phyloP scores from a whole-genome alignment of 1,140 invertebrate genomes.

The Daktulosphaira vitifoliae region DNA sequence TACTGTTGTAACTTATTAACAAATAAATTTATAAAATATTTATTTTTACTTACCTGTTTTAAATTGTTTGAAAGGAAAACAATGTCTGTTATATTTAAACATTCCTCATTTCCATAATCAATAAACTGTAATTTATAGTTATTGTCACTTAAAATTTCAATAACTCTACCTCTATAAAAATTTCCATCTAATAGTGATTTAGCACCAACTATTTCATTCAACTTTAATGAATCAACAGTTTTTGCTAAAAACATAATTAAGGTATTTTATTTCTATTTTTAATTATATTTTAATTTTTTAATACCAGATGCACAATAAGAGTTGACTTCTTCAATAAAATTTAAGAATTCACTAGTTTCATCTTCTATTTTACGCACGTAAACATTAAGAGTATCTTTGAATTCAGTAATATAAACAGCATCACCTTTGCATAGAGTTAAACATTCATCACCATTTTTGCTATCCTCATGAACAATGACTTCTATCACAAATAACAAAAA shows the following conservation, averaged over 20 bases:
- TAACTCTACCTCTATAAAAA: slow-evolving; percentile 18
- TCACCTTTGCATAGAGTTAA: slow-evolving; percentile 2
- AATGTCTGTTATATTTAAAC: slow-evolving; percentile 13
- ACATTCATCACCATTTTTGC: background rate
- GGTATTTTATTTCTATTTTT: background rate
- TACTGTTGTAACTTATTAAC: no score
- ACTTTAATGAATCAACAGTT: no score
- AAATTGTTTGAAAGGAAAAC: background rate
- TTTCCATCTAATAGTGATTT: background rate
- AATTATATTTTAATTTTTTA: no score
- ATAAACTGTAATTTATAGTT: slow-evolving; percentile 19
- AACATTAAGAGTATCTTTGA: background rate
- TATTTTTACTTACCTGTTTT: slow-evolving; percentile 23
- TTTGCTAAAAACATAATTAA: no score
- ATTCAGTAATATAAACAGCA: background rate
- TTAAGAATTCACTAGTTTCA: background rate
- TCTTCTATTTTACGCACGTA: slow-evolving; percentile 17
- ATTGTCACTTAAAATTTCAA: background rate
- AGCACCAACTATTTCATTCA: background rate
- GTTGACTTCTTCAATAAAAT: slow-evolving; percentile 5
- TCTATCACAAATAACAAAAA: slow-evolving; percentile 11
- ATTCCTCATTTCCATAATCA: slow-evolving; percentile 19
- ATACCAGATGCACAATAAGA: background rate
- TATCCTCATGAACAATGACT: background rate
- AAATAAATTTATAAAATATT: no score